These are phyloP conservation scores for Drepana arcuata DNA, from an alignment of 1,140 invertebrate species.

Conservation along the genomic window DNA sequence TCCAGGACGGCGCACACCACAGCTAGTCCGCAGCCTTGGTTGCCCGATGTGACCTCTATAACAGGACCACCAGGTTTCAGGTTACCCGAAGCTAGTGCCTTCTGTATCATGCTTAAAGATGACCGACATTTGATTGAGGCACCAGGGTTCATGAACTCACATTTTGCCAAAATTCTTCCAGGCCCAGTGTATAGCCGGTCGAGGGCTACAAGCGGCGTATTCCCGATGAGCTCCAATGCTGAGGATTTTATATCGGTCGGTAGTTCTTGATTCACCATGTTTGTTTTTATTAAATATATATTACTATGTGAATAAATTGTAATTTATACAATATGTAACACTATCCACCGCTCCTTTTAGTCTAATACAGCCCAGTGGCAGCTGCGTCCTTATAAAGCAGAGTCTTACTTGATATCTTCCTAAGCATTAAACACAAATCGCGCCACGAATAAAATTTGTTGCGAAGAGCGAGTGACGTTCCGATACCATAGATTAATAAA, in stretches of 20 bases:
- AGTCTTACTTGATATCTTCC: no score
- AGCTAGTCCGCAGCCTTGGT: slow-evolving; percentile 55
- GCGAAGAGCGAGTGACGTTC: no score
- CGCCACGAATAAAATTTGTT: no score
- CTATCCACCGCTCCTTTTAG: no score
- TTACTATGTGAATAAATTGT: no score
- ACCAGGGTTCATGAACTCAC: slow-evolving; percentile 62
- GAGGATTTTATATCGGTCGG: slow-evolving; percentile 54
- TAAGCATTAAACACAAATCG: no score
- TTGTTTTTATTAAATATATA: no score
- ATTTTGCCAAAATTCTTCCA: slow-evolving; percentile 51
- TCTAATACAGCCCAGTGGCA: no score
- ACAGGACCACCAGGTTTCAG: slow-evolving; percentile 43
- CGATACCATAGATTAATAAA: no score
- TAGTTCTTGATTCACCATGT: no score
- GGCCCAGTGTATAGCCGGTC: slow-evolving; percentile 49
- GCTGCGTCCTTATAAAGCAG: no score
- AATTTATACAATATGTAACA: no score
- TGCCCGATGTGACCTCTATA: slow-evolving; percentile 55
- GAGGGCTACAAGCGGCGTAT: slow-evolving; percentile 52
- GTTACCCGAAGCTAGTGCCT: slow-evolving; percentile 31
- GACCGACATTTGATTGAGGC: slow-evolving; percentile 58
- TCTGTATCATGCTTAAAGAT: slow-evolving; percentile 46
- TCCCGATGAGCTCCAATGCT: slow-evolving; percentile 52
- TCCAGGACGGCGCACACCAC: slow-evolving; percentile 54